Conservation (phyloP, 2,113 vertebrate species). For the Chaetops frenatus region DNA sequence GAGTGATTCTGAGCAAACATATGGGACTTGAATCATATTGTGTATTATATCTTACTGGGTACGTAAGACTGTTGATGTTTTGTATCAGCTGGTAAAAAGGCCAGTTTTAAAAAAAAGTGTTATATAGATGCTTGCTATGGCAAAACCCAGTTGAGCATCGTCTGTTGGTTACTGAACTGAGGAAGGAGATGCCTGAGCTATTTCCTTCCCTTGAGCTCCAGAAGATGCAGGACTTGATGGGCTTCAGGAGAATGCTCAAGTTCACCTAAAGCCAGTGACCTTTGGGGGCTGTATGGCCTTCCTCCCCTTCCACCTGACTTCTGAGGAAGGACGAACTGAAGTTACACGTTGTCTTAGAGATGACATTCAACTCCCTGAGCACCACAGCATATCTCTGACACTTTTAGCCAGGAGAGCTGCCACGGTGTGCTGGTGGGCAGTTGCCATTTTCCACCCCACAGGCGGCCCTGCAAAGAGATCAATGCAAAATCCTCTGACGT, state of each 20-base stretch:
- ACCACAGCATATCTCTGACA: accelerated
- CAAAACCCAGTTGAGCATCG: neutral
- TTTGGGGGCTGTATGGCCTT: accelerated
- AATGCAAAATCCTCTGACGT: neutral
- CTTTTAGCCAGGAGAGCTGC: accelerated
- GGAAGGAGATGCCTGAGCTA: accelerated
- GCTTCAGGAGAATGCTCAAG: neutral
- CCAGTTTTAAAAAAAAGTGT: neutral
- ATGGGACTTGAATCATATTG: accelerated
- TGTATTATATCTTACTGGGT: neutral
- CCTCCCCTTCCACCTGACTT: neutral
- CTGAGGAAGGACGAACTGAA: neutral
- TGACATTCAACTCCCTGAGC: neutral
- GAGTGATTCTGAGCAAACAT: neutral
- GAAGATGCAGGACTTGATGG: accelerated
- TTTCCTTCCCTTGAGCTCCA: neutral
- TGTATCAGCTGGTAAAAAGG: neutral
- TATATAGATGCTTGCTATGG: neutral
- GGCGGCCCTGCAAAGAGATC: neutral
- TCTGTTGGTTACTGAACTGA: neutral
- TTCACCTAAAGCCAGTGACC: neutral
- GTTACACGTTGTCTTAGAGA: neutral
- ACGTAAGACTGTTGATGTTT: neutral
- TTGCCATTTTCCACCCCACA: neutral
- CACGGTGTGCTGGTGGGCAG: accelerated